Evolutionary conservation across 2,797 vertebrate species (phyloP), one percentile per base, ranked within the genome.

Genomic region (Rhadinocentrus ornatus): DNA sequence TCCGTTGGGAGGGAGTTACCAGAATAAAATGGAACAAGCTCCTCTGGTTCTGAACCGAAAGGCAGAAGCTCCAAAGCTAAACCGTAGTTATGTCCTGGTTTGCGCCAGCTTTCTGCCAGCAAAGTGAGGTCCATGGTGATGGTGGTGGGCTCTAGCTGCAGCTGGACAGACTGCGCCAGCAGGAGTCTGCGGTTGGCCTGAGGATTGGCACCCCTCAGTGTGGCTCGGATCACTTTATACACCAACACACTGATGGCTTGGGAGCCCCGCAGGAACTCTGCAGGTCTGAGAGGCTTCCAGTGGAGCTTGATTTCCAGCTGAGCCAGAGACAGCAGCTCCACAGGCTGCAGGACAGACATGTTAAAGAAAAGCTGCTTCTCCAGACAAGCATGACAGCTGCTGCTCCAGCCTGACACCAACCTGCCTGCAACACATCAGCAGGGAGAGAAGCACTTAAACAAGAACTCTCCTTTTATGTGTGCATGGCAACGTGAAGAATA

Each of bases 291-390:
- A 0, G 87, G 83, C 29, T 87, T 84, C 86, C 73, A 92, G 41
- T 80, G 91, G 82, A 99, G 95, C 11, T 64, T 84, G 35, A 99
- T 24, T 74, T 98, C 95, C 82, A 99, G 92, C 85, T 93, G 96
- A 6, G 95, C 96, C 83, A 96, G 81, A 0, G 95, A 97, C 65
- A 96, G 69, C 64, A 73, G 82, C 88, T 99, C 97, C 7, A 82
- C 88, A 3, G 94, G 88, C 78, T 96, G 96, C 84, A 99, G 94
- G 34, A 91, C 93, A 0, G 97, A 96, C 84, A 98, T 83, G 87
- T 99, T 97, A 75, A 99, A 99, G 92, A 93, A 93, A 0, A 97
- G 91, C 39, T 90, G 95, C 87, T 95, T 96, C 87, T 94, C 92
- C 78, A 95, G 86, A 24, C 96, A 97, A 48, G 71, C 73, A 15